These are phyloP conservation scores for Vicugna pacos DNA, from an alignment of 2,113 vertebrate species.

Conservation along the genomic window DNA sequence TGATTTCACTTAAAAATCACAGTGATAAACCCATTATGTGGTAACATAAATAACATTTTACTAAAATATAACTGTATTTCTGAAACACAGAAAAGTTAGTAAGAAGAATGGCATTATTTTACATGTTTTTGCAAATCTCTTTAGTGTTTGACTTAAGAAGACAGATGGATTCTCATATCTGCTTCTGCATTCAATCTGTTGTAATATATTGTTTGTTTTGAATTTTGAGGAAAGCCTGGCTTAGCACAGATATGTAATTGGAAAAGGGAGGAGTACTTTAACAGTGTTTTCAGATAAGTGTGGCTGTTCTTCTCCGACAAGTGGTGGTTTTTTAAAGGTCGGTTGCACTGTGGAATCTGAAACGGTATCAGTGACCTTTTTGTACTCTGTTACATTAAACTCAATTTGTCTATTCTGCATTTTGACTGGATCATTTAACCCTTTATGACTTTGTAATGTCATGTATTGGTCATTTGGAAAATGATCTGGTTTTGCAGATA, in stretches of 20 bases:
- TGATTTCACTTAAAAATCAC: background rate
- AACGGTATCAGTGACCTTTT: background rate
- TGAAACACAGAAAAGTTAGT: background rate
- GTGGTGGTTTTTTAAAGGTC: background rate
- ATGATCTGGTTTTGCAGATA: background rate
- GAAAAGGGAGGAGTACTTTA: background rate
- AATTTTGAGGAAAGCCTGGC: background rate
- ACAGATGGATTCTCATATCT: background rate
- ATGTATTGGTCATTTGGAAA: background rate
- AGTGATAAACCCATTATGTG: background rate
- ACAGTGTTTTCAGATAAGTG: background rate
- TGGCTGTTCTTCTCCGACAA: background rate
- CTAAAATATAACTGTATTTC: background rate
- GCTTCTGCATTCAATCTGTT: background rate
- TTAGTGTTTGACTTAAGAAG: background rate
- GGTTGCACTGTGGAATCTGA: background rate
- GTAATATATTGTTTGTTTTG: background rate
- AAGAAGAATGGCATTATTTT: background rate
- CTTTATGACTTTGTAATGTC: background rate
- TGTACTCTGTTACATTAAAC: background rate
- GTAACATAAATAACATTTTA: background rate
- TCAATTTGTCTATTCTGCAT: background rate
- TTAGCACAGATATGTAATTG: background rate
- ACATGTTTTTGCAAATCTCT: background rate
- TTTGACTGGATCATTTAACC: background rate